Base-by-base conservation (phyloP, 2,113 vertebrate genomes). In the Rhea pennata region DNA sequence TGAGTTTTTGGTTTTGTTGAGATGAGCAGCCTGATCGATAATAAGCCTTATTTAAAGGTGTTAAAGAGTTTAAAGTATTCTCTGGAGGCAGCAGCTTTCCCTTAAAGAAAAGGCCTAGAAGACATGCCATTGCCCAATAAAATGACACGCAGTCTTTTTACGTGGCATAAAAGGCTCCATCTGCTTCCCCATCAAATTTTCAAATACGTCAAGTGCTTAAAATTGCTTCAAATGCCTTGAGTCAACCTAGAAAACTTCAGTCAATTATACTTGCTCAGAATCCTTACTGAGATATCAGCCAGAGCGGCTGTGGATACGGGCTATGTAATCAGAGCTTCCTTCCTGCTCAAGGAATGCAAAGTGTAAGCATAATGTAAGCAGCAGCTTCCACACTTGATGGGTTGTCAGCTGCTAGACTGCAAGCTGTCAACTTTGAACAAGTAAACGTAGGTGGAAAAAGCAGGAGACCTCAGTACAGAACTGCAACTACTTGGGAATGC, bases 401-500 rank as follows among this genome's bases (percentile, higher is more conserved):
- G 31, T 4, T 76, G 36, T 12, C 14, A 40, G 39, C 39, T 79
- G 54, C 61, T 7, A 15, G 10, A 46, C 10, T 13, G 22, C 14
- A 58, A 69, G 62, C 3, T 20, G 21, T 65, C 27, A 42, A 36
- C 36, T 42, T 42, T 59, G 79, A 58, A 74, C 10, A 7, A 22
- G 46, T 9, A 72, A 9, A 15, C 31, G 15, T 7, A 54, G 51
- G 33, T 64, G 29, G 27, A 74, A 89, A 51, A 86, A 15, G 10
- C n/a, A 54, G 17, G 9, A 42, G 31, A 48, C 2, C 7, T 80
- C 53, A 42, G 29, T 0, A 27, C 3, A 69, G 24, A 67, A 56
- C 0, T 44, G 19, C 17, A 14, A 15, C 46, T 75, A 9, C 53
- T 48, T 77, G 66, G 44, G 51, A 84, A 14, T 39, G 16, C 20